A percentile compares a stretch with the other conserved stretches of the same genome.
Evolutionary conservation across 2,888 invertebrate species (phyloP).

Genomic region (Apotomis turbidana): DNA sequence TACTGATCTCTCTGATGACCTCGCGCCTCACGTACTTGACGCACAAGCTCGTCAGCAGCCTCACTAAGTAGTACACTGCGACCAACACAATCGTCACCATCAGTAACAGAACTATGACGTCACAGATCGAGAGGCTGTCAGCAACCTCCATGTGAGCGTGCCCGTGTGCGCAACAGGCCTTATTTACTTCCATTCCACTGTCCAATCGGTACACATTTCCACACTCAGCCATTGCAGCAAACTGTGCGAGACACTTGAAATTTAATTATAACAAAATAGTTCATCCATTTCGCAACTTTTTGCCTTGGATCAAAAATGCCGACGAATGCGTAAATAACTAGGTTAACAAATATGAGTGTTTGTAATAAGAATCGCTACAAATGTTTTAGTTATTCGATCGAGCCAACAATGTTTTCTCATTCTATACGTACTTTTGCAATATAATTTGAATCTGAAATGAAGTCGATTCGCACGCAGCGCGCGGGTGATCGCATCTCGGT

Average conservation of each 20-base stretch:
- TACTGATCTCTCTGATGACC: conserved; percentile 52
- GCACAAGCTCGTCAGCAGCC: conserved; percentile 51
- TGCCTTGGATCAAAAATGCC: conserved; percentile 21
- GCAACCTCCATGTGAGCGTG: conserved; percentile 63
- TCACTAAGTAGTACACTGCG: conserved; percentile 51
- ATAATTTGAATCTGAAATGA: conserved; percentile 6
- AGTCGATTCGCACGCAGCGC: conserved; percentile 15
- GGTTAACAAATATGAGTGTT: conserved; percentile 6
- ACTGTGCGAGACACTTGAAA: conserved; percentile 13
- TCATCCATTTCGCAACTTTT: conserved; percentile 6
- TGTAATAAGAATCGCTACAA: neutral
- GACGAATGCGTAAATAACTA: conserved; percentile 14
- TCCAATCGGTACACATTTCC: conserved; percentile 22
- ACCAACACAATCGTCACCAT: conserved; percentile 52
- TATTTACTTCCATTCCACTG: conserved; percentile 13
- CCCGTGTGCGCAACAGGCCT: conserved; percentile 42
- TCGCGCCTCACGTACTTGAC: conserved; percentile 52
- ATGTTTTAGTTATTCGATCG: neutral
- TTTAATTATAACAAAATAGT: conserved; percentile 18
- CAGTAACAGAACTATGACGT: conserved; percentile 53
- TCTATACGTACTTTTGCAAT: neutral
- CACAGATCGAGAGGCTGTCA: conserved; percentile 53
- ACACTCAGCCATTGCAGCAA: conserved; percentile 27
- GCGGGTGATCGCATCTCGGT: conserved; percentile 12
- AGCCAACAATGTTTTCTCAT: conserved; percentile 2